Evolutionary conservation across 2,113 vertebrate species (phyloP), one percentile per base, ranked within the genome.

Genomic region (Megaceryle maxima): DNA sequence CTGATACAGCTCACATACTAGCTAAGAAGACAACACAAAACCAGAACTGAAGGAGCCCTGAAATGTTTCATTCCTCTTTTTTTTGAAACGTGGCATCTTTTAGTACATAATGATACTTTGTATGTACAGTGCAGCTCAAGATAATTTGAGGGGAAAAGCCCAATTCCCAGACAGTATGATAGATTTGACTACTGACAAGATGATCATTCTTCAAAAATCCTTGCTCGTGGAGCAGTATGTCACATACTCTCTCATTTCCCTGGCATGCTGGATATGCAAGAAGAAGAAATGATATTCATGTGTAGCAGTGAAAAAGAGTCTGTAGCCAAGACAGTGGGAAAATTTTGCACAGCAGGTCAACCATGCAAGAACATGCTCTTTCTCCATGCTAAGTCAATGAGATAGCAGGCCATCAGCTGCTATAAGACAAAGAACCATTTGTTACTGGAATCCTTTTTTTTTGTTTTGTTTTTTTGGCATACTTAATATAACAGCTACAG

Each of bases 401-500:
- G 76, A 78, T 22, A 88, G 80, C 7, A 62, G 87, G 53, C 74
- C 91, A 91, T 87, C 74, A 77, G 82, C 66, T 73, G 57, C 90
- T 82, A 31, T 76, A 69, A 84, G 73, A 96, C 88, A 96, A 95
- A 96, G 90, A 64, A 6, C 31, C 66, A 22, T 4, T 69, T 95
- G 66, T 96, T 92, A 73, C 77, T 93, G 80, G 69, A 86, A 5
- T 20, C 16, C 22, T 62, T 56, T 9, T 7, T 8, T 21, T 48
- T 18, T 51, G 25, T 25, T 53, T 9, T n/a, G n/a, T 68, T 48
- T 41, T 76, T 62, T 79, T 77, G 37, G 56, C 44, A 43, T 20
- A 13, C 60, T 78, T 14, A 13, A 55, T 31, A 17, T 46, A 60
- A 77, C 25, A 60, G 75, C 51, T 60, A 63, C 76, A 78, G 63